These are phyloP conservation scores for Lamproptera curius DNA, from an alignment of 2,888 invertebrate genomes.

Conservation along the genomic window DNA sequence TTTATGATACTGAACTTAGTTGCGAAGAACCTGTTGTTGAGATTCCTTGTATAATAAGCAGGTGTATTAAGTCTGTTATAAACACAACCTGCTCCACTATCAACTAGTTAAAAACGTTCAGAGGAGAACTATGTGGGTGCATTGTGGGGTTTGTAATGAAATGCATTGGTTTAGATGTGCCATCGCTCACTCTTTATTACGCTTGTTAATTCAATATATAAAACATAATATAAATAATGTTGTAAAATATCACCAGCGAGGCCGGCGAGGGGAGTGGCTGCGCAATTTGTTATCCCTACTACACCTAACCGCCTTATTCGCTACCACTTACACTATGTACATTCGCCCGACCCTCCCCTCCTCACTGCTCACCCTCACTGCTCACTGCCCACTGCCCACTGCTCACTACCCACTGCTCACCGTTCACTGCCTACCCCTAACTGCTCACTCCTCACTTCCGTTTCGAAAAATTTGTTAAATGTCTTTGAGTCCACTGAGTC, in stretches of 20 bases:
- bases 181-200: conserved; percentile 77
- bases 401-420: conserved; percentile 56
- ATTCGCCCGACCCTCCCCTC: conserved; percentile 40
- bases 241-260: conserved; percentile 68
- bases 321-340: conserved; percentile 72
- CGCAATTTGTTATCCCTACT: conserved; percentile 77
- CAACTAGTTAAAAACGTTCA: too few species aligned
- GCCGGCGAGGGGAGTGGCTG: conserved; percentile 26
- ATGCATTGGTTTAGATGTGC: conserved; percentile 65
- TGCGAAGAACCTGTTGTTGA: too few species aligned
- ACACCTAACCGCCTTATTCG: conserved; percentile 68
- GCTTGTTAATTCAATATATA: conserved; percentile 73
- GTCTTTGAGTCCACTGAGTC: conserved; percentile 71
- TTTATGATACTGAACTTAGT: too few species aligned
- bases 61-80: too few species aligned
- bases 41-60: too few species aligned
- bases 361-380: conserved; percentile 29
- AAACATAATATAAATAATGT: conserved; percentile 74
- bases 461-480: conserved; percentile 70
- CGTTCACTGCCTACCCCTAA: not conserved
- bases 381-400: conserved; percentile 64
- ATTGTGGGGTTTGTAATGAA: conserved; percentile 44
- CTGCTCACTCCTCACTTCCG: too few species aligned
- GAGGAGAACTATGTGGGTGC: too few species aligned
- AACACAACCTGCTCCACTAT: too few species aligned